Evolutionary conservation across 2,888 invertebrate species (phyloP).

Genomic region (Drosophila algonquin): DNA sequence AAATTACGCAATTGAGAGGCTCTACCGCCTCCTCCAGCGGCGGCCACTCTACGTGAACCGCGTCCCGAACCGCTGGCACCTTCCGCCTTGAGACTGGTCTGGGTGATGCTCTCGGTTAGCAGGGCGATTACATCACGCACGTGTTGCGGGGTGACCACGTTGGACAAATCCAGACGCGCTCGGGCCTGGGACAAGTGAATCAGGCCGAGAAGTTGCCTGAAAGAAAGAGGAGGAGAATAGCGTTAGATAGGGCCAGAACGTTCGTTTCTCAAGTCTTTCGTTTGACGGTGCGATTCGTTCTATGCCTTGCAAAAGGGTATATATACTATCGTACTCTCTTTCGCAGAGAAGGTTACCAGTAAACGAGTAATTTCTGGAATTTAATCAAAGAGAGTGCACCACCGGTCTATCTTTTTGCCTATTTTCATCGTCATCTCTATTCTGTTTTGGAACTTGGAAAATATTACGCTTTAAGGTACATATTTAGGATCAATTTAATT

Average conservation of each 20-base stretch:
- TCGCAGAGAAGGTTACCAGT: neutral
- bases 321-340: neutral
- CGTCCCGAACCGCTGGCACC: neutral
- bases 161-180: slow-evolving; percentile 93
- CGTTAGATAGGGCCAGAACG: slow-evolving; percentile 26
- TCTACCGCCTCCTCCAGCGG: slow-evolving; percentile 84
- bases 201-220: slow-evolving; percentile 93
- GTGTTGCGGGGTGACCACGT: slow-evolving; percentile 91
- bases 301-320: neutral
- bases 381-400: no score
- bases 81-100: slow-evolving; percentile 87
- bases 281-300: slow-evolving; percentile 8
- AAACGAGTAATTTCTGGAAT: neutral
- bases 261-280: slow-evolving; percentile 70
- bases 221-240: slow-evolving; percentile 3
- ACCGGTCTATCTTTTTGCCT: no score
- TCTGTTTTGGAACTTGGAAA: no score
- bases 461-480: no score
- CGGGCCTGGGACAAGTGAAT: slow-evolving; percentile 94
- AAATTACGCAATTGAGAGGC: slow-evolving; percentile 88
- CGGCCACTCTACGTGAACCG: slow-evolving; percentile 64
- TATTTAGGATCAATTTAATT: no score
- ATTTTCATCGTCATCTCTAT: no score
- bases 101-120: slow-evolving; percentile 91
- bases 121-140: slow-evolving; percentile 94